Evolutionary conservation across 2,113 vertebrate species (phyloP), one percentile per base, ranked within the genome.

Genomic region (Thunnus thynnus): DNA sequence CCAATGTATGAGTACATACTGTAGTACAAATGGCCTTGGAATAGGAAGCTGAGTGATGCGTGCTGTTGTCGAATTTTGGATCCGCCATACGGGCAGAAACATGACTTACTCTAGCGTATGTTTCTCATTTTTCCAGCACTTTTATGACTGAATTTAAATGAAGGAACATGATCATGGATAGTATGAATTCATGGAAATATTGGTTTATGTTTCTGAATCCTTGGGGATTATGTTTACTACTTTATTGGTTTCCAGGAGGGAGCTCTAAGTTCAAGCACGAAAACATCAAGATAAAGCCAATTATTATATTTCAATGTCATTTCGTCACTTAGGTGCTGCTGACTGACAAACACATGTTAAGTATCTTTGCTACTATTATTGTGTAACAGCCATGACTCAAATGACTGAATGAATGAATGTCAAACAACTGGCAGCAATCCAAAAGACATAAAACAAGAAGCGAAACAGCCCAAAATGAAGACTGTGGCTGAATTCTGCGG

Each of bases 1-100:
- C n/a, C 48, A 78, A 36, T 61, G 32, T 63, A 48, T 61, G 71
- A 80, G 61, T 76, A 30, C 75, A 56, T 41, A 72, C 30, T 85
- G 72, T 51, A 44, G 16, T 46, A 82, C 74, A 72, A 87, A 92
- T 67, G 50, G 60, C 60, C 22, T 52, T 70, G 67, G 50, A 79
- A 67, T 4, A 78, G 56, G 27, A 78, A 61, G 25, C 44, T 78
- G 51, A 78, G 32, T 79, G 71, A 74, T 27, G 50, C 67, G 25
- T 5, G 46, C 48, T 46, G 8, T 68, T 60, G 69, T 2, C 74
- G 13, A 48, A 66, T 72, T 72, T 55, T 66, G 74, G 41, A 22
- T 69, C 47, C 2, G 20, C 13, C 54, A 47, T 56, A 62, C 57
- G 55, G 48, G 41, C 11, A 72, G 65, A 77, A 30, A n/a, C n/a